These are phyloP conservation scores for Malacoctenus gilli DNA, from an alignment of 2,797 vertebrate genomes.

Conservation along the genomic window DNA sequence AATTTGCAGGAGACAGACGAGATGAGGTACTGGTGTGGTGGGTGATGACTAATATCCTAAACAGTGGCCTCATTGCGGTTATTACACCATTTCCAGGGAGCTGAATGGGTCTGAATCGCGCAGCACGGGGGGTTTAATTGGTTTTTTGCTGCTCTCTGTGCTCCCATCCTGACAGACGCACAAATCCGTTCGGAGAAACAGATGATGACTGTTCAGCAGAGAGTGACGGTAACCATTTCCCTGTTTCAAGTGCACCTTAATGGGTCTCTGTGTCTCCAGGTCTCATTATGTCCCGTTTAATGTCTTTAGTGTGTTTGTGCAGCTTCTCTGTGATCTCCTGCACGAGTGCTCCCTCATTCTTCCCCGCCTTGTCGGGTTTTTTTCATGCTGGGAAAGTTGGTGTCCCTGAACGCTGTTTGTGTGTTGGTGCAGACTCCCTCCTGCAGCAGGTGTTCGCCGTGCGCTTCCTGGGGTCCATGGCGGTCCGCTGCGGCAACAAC, in stretches of 20 bases:
- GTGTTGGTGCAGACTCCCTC: conserved; percentile 84
- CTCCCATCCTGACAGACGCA: conserved; percentile 82
- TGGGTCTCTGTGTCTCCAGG: conserved; percentile 2
- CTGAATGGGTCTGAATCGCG: conserved; percentile 26
- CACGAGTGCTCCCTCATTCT: no score
- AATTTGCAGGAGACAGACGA: neutral
- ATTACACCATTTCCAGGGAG: conserved; percentile 57
- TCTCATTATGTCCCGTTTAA: neutral
- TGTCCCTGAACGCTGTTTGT: neutral
- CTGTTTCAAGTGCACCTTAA: conserved; percentile 8
- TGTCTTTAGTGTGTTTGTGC: neutral
- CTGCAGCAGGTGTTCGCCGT: conserved; percentile 96
- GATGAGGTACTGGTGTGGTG: neutral
- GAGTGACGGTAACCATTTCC: conserved; percentile 81
- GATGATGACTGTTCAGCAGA: conserved; percentile 81
- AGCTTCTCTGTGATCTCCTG: no score
- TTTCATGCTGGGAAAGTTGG: no score
- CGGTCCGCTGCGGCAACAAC: conserved; percentile 86
- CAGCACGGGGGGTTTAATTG: conserved; percentile 48
- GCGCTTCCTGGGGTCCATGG: conserved; percentile 96
- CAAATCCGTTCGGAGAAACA: conserved; percentile 95
- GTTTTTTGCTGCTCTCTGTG: conserved; percentile 19
- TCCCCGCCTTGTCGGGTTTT: no score
- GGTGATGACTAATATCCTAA: conserved; percentile 45
- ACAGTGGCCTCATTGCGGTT: conserved; percentile 23